Base-by-base conservation (phyloP, 2,888 invertebrate genomes). In the Dichetophora obliterata region DNA sequence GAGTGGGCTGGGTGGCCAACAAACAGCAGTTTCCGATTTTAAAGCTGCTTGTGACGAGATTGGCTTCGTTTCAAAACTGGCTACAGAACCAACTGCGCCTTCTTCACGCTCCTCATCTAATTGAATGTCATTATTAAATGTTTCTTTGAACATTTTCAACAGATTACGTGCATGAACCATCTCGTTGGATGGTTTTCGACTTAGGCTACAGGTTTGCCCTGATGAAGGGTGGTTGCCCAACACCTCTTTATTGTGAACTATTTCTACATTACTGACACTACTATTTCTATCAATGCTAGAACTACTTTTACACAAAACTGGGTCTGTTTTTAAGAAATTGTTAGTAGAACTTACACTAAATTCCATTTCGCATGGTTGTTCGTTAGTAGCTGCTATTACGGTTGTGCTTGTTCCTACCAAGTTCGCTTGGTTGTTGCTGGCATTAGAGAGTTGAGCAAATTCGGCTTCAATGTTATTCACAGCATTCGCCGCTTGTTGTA, bases 301-400 rank as follows among this genome's bases (percentile, higher is more conserved):
- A 37, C 71, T 54, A 61, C 63, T 63, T 68, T 63, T 78, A 72
- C 63, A 43, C 34, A 76, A n/a, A 37, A 31, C 61, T 24, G 70
- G 48, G 50, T 50, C 81, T 82, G 71, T 68, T 76, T 61, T 68
- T 14, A 65, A 78, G 80, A 82, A 84, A 84, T 83, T 82, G 86
- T 87, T 87, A 87, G 87, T 86, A 85, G 85, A 84, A 87, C 87
- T 87, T 87, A 87, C 87, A 87, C 87, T 87, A 86, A 87, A 86
- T 85, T 87, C 87, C 86, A 87, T 87, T 83, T 87, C 85, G 82
- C 85, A 82, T 75, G 82, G 82, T 61, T 63, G 81, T 70, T 81
- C 82, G 80, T 81, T 81, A 78, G 80, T 79, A 75, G 78, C 50
- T 74, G 59, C 27, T n/a, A 77, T 48, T 24, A 57, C 50, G n/a